Evolutionary conservation across 1,140 invertebrate species (phyloP).

Genomic region (Polyergus mexicanus): DNA sequence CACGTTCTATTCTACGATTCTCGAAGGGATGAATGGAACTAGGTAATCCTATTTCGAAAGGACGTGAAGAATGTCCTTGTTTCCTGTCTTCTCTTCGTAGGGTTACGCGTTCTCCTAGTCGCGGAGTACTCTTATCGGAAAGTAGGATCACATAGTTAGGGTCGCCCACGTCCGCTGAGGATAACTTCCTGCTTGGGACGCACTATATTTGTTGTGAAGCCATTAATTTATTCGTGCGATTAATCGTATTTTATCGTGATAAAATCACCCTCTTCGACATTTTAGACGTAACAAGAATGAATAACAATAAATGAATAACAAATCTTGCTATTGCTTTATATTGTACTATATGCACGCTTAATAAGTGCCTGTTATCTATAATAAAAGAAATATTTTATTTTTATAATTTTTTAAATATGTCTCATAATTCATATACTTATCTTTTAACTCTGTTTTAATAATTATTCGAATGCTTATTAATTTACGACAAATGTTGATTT

Average conservation of each 20-base stretch:
- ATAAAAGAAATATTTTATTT: neutral
- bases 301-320: no score
- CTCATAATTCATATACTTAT: neutral
- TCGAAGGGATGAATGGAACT: slow-evolving; percentile 68
- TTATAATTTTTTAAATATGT: no score
- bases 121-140: slow-evolving; percentile 65
- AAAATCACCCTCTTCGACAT: slow-evolving; percentile 50
- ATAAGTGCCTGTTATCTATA: neutral
- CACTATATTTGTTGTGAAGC: slow-evolving; percentile 59
- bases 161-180: slow-evolving; percentile 68
- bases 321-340: neutral
- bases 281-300: neutral
- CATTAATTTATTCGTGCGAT: slow-evolving; percentile 79
- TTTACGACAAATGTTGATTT: neutral
- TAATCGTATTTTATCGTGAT: slow-evolving; percentile 77
- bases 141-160: slow-evolving; percentile 69
- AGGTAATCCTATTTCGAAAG: slow-evolving; percentile 72
- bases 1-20: slow-evolving; percentile 13
- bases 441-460: neutral
- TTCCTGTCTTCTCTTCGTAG: slow-evolving; percentile 59
- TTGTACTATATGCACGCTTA: neutral
- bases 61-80: slow-evolving; percentile 72
- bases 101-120: slow-evolving; percentile 49
- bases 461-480: neutral
- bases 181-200: slow-evolving; percentile 67